phyloP scores from a whole-genome alignment of 1,140 invertebrate genomes.

The Sipha flava region DNA sequence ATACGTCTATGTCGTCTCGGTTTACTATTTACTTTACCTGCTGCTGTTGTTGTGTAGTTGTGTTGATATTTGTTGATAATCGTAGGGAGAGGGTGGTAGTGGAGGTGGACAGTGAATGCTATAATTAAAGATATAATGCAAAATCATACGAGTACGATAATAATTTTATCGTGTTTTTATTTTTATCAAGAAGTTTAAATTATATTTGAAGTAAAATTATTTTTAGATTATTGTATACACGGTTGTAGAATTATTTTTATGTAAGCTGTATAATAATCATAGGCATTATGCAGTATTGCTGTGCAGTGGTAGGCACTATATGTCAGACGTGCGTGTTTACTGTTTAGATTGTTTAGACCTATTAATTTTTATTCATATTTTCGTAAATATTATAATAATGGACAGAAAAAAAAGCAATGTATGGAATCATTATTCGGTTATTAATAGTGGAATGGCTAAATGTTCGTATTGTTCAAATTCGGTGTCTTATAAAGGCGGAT shows the following conservation, averaged over 20 bases:
- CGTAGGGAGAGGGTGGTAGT: no score
- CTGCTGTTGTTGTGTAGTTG: no score
- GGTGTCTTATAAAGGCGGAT: neutral
- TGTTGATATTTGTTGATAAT: no score
- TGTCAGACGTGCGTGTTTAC: neutral
- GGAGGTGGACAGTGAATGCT: no score
- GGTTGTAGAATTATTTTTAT: neutral
- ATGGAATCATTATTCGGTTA: neutral
- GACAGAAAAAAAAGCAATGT: conserved; percentile 7
- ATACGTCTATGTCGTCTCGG: no score
- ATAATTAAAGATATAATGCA: neutral
- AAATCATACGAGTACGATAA: neutral
- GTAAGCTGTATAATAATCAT: neutral
- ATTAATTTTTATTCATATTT: no score
- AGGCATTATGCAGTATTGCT: neutral
- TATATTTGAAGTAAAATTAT: neutral
- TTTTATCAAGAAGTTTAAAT: no score
- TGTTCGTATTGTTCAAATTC: neutral
- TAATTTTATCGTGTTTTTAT: neutral
- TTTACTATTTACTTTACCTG: no score
- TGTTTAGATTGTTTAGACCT: no score
- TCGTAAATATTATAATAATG: neutral
- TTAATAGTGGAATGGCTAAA: neutral
- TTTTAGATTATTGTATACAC: neutral
- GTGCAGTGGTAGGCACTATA: neutral